A percentile compares a stretch with the other conserved stretches of the same genome.
Evolutionary conservation across 2,888 invertebrate species (phyloP).

Genomic region (Parnassius mnemosyne): DNA sequence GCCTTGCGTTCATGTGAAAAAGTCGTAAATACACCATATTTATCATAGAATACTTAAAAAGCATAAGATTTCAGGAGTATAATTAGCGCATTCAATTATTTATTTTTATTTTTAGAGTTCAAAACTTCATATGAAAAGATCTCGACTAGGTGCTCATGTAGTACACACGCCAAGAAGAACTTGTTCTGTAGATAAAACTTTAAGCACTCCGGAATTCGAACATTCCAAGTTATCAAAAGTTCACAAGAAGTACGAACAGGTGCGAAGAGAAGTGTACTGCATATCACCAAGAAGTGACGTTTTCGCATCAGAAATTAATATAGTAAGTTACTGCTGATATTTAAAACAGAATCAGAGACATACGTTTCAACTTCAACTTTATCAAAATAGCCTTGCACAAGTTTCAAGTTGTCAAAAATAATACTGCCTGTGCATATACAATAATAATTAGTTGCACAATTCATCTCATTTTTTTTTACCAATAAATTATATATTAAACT

Average conservation of each 20-base stretch:
- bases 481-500: too few relatives aligned
- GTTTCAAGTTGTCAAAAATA: too few relatives aligned
- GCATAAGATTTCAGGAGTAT: too few relatives aligned
- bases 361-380: too few relatives aligned
- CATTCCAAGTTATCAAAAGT: slow-evolving; percentile 29
- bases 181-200: slow-evolving; percentile 40
- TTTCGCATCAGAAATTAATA: slow-evolving; percentile 50
- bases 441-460: too few relatives aligned
- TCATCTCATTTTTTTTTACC: too few relatives aligned
- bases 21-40: too few relatives aligned
- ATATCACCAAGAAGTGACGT: slow-evolving; percentile 38
- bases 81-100: too few relatives aligned
- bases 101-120: slow-evolving; percentile 1
- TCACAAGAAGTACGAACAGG: slow-evolving; percentile 25
- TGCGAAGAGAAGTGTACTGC: slow-evolving; percentile 27
- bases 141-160: background rate
- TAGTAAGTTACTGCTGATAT: slow-evolving; percentile 36
- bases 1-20: too few relatives aligned
- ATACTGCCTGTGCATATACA: too few relatives aligned
- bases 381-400: too few relatives aligned
- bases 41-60: too few relatives aligned
- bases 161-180: slow-evolving; percentile 32
- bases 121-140: slow-evolving; percentile 11
- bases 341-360: background rate
- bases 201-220: slow-evolving; percentile 45